Evolutionary conservation across 2,888 invertebrate species (phyloP).

Genomic region (Hypercompe scribonia): DNA sequence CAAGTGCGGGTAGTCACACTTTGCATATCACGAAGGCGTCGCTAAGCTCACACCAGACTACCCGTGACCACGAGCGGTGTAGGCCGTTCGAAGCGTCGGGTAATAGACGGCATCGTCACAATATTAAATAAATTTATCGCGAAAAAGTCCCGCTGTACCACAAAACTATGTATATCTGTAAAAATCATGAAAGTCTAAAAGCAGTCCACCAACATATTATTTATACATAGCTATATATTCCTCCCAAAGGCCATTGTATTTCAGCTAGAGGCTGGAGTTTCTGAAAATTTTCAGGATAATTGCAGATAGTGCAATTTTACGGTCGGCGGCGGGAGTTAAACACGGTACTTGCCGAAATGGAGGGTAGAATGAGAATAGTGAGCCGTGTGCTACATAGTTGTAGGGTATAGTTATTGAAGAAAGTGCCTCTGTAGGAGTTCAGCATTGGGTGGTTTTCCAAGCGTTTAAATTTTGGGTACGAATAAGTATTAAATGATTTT

Average conservation of each 20-base stretch:
- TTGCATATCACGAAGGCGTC: too few species aligned
- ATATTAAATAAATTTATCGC: too few species aligned
- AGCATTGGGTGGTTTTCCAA: neutral
- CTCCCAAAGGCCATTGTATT: slow-evolving; percentile 6
- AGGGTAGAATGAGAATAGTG: slow-evolving; percentile 30
- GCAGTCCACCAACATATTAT: too few species aligned
- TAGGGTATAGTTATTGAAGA: slow-evolving; percentile 3
- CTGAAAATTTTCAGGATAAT: slow-evolving; percentile 64
- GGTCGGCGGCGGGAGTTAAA: slow-evolving; percentile 60
- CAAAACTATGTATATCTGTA: too few species aligned
- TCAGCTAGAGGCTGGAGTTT: slow-evolving; percentile 15
- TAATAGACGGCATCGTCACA: too few species aligned
- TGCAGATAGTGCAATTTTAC: slow-evolving; percentile 74
- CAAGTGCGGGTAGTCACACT: too few species aligned
- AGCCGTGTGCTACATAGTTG: slow-evolving; percentile 3
- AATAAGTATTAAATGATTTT: neutral
- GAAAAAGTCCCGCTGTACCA: too few species aligned
- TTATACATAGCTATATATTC: neutral
- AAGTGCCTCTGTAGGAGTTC: neutral
- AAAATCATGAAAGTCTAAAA: too few species aligned
- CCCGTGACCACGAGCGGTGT: too few species aligned
- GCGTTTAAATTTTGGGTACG: neutral
- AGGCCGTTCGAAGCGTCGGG: too few species aligned
- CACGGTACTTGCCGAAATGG: slow-evolving; percentile 62
- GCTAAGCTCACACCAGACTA: too few species aligned